Percentiles rank a stretch among this genome's conserved stretches.
These are phyloP conservation scores for Calyptomena viridis DNA, from an alignment of 2,113 vertebrate genomes.

Conservation along the genomic window DNA sequence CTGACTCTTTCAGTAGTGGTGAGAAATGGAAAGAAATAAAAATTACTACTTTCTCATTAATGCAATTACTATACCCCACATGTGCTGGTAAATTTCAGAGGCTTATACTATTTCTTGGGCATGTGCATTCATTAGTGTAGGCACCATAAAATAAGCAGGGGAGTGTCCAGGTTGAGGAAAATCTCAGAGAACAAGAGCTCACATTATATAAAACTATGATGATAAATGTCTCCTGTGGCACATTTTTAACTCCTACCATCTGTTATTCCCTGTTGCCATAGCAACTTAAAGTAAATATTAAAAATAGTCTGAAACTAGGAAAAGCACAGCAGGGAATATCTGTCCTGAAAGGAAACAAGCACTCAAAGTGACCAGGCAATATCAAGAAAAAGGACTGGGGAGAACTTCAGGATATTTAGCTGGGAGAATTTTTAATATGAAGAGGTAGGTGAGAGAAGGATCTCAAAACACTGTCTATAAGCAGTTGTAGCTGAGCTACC, in stretches of 20 bases:
- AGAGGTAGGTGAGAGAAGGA: background rate
- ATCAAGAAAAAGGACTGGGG: conserved; percentile 6
- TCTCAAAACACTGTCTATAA: background rate
- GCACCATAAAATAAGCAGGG: conserved; percentile 68
- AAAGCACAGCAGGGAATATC: conserved; percentile 72
- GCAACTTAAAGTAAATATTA: conserved; percentile 77
- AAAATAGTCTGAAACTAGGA: conserved; percentile 72
- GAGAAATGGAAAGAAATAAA: background rate
- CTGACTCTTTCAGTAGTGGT: background rate
- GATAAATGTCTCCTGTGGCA: conserved; percentile 75
- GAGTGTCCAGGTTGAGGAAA: conserved; percentile 21
- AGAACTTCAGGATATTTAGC: background rate
- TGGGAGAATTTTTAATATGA: background rate
- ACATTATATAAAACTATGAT: conserved; percentile 60
- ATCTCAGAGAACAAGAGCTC: conserved; percentile 64
- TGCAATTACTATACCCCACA: background rate
- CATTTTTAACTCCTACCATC: conserved; percentile 74
- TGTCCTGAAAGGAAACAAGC: conserved; percentile 72
- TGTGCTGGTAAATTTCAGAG: background rate
- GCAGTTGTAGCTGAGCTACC: background rate
- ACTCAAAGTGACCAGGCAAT: conserved; percentile 27
- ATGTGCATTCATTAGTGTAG: conserved; percentile 40
- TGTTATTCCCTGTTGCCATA: conserved; percentile 64
- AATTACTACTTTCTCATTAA: background rate
- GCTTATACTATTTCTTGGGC: conserved; percentile 16